Evolutionary conservation across 2,888 invertebrate species (phyloP).

Genomic region (Oscheius myriophilus): DNA sequence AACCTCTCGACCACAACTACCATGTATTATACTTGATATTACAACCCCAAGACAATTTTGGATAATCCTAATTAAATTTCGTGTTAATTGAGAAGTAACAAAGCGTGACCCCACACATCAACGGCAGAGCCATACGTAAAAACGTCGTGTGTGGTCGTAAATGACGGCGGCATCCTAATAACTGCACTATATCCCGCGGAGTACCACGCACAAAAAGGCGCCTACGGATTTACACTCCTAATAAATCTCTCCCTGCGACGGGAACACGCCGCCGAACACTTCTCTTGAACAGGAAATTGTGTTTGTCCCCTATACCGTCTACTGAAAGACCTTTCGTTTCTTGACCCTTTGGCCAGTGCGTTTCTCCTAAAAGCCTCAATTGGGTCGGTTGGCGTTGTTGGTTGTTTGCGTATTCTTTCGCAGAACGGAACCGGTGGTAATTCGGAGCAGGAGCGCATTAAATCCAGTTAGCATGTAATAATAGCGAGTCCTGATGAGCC

Average conservation of each 20-base stretch:
- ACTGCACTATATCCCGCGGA: conserved; percentile 11
- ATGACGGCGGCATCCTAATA: conserved; percentile 18
- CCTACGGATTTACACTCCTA: conserved; percentile 17
- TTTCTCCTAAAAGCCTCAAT: conserved; percentile 4
- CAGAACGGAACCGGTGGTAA: neutral
- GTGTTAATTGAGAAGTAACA: neutral
- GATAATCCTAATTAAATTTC: too few relatives aligned
- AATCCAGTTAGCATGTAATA: conserved; percentile 31
- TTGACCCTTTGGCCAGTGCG: neutral
- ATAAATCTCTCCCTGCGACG: neutral
- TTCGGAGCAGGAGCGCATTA: neutral
- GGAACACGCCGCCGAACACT: too few relatives aligned
- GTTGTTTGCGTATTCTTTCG: neutral
- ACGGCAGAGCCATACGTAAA: too few relatives aligned
- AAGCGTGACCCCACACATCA: too few relatives aligned
- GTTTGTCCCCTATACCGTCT: neutral
- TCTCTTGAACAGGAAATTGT: too few relatives aligned
- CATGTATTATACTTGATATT: too few relatives aligned
- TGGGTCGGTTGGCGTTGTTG: neutral
- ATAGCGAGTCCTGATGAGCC: conserved; percentile 23
- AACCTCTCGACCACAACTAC: too few relatives aligned
- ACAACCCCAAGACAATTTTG: too few relatives aligned
- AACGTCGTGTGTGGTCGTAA: conserved; percentile 1
- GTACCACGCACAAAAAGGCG: conserved; percentile 17
- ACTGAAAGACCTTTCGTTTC: neutral